Evolutionary conservation across 2,113 vertebrate genomes (phyloP).

Genomic region (Diphyllodes magnificus): DNA sequence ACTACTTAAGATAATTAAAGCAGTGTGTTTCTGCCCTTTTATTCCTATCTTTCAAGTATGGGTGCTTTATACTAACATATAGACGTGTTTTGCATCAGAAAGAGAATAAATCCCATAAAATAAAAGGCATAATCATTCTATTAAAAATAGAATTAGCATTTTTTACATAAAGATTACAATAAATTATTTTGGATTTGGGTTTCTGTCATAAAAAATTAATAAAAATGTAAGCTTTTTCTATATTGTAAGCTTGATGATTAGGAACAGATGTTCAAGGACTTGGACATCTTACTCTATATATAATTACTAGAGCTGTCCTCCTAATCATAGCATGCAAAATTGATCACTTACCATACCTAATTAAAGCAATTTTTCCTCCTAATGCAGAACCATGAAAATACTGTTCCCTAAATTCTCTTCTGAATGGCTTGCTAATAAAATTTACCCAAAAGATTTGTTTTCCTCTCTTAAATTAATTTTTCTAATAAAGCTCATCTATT

Average conservation of each 20-base stretch:
- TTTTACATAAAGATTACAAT: not conserved
- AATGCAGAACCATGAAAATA: not conserved
- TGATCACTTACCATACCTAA: slow-evolving; percentile 31
- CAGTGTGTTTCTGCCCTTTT: not conserved
- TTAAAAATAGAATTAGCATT: not conserved
- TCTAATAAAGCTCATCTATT: not conserved
- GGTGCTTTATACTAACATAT: not conserved
- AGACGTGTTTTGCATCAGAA: not conserved
- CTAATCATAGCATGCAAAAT: slow-evolving; percentile 9
- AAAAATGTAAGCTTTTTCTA: not conserved
- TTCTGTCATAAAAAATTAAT: not conserved
- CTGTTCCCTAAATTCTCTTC: not conserved
- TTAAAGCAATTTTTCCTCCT: slow-evolving; percentile 27
- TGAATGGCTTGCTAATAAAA: not conserved
- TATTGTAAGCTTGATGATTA: not conserved
- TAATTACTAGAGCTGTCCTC: not conserved
- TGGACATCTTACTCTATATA: not conserved
- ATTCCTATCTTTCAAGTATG: not conserved
- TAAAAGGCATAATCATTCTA: not conserved
- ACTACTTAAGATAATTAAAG: not conserved
- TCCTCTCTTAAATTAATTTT: not conserved
- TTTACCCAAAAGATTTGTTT: not conserved
- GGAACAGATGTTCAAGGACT: not conserved
- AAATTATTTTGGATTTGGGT: not conserved
- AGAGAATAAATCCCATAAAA: not conserved